Percentiles rank a stretch among this genome's conserved stretches.
Evolutionary conservation across 2,113 vertebrate genomes (phyloP).

Genomic region (Lepus timidus): DNA sequence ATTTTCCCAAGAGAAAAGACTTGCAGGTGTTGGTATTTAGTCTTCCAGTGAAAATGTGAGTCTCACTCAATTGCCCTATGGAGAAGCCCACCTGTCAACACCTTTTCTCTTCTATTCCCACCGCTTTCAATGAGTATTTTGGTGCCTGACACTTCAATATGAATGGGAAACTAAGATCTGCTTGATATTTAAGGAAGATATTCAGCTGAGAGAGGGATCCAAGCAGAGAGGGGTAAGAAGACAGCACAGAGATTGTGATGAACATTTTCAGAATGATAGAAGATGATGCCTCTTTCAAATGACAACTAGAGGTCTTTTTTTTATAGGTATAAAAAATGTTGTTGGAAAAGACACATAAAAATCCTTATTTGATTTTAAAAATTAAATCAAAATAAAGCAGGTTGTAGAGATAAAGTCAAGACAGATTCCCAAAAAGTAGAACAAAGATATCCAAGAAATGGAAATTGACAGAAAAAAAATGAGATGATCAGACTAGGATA

Average conservation of each 20-base stretch:
- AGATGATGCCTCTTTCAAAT: conserved; percentile 29
- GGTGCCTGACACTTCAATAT: neutral
- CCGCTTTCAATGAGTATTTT: conserved; percentile 15
- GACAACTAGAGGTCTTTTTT: neutral
- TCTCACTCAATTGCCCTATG: neutral
- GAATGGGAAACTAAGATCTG: conserved; percentile 50
- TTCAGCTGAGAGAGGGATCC: conserved; percentile 14
- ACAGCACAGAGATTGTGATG: conserved; percentile 8
- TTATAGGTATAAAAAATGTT: neutral
- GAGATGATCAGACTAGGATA: neutral
- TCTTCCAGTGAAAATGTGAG: neutral
- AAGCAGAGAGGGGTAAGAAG: conserved; percentile 46
- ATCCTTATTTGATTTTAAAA: conserved; percentile 50
- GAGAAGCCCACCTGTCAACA: neutral
- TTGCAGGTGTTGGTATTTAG: neutral
- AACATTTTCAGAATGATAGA: conserved; percentile 59
- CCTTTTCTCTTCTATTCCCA: neutral
- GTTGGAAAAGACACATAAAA: conserved; percentile 33
- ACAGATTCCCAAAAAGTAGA: neutral
- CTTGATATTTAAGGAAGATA: neutral
- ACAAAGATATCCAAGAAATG: conserved; percentile 29
- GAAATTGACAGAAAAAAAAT: conserved; percentile 32
- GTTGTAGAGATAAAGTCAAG: conserved; percentile 44
- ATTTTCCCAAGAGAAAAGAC: conserved; percentile 39
- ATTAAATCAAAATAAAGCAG: conserved; percentile 11